Percentiles rank a stretch among this genome's conserved stretches.
Evolutionary conservation across 2,797 vertebrate species (phyloP).

Genomic region (Ciconia nigra): DNA sequence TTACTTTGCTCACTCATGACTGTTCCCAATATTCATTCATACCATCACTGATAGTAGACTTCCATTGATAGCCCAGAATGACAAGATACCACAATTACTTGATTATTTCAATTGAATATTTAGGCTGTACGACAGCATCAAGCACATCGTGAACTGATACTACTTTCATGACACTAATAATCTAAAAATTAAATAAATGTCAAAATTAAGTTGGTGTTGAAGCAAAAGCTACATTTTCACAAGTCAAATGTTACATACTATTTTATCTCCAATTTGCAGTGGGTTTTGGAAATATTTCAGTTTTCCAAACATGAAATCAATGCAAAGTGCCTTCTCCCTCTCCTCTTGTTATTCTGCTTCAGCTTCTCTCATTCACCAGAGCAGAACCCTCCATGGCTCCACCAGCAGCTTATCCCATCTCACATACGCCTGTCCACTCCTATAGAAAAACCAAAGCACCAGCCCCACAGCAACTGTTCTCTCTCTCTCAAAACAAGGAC

Average conservation of each 20-base stretch:
- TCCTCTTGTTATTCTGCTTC: neutral
- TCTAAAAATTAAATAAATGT: neutral
- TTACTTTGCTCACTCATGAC: neutral
- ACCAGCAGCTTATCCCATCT: neutral
- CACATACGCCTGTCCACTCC: rapidly evolving
- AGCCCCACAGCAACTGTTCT: neutral
- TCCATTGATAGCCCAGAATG: neutral
- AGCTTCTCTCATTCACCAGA: neutral
- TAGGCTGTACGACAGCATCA: neutral
- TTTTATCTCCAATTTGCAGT: neutral
- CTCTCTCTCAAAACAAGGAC: neutral
- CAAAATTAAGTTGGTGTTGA: neutral
- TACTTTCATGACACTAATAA: neutral
- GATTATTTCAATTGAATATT: neutral
- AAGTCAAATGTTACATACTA: neutral
- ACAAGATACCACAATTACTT: neutral
- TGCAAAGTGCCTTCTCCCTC: neutral
- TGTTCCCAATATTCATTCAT: neutral
- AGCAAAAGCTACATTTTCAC: neutral
- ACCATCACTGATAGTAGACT: neutral
- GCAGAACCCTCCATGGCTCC: neutral
- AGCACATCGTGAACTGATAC: neutral
- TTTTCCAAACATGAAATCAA: neutral
- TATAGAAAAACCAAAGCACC: neutral
- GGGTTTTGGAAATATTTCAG: neutral